A percentile compares a stretch with the other conserved stretches of the same genome.
Conservation (phyloP, 2,113 vertebrate genomes). For the Benthochromis sp. region DNA sequence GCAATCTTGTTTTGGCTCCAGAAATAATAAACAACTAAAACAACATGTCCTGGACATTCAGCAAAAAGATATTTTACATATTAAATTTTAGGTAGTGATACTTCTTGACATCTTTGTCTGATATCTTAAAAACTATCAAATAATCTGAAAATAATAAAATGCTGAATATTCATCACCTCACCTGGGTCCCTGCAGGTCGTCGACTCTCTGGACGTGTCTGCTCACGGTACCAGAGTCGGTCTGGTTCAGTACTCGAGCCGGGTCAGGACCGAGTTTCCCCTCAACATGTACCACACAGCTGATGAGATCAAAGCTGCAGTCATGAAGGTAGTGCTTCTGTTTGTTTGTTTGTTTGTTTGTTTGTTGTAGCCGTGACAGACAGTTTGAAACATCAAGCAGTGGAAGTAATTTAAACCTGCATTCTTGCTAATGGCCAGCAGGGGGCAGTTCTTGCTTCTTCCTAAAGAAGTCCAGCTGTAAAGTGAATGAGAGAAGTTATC, state of each 20-base stretch:
- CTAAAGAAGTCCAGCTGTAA: not conserved
- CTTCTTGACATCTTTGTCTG: not conserved
- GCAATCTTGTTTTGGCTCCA: fast-evolving
- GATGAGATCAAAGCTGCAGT: conserved; percentile 89
- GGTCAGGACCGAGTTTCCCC: conserved; percentile 90
- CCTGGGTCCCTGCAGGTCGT: conserved; percentile 67
- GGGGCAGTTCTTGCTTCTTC: not conserved
- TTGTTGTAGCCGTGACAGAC: not conserved
- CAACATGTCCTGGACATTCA: not conserved
- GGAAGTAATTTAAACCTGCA: not conserved
- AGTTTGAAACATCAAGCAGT: not conserved
- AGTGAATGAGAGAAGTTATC: fast-evolving
- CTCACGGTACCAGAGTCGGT: conserved; percentile 83
- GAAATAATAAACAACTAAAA: not conserved
- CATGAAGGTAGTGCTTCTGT: conserved; percentile 59
- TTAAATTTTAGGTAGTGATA: fast-evolving
- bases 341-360: not conserved
- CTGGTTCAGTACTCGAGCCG: conserved; percentile 95
- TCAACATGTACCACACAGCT: conserved; percentile 80
- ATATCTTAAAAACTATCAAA: not conserved
- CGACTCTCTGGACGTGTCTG: conserved; percentile 88
- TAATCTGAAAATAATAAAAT: not conserved
- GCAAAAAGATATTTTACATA: not conserved
- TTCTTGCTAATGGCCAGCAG: not conserved
- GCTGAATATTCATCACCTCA: not conserved